Evolutionary conservation across 2,888 invertebrate genomes (phyloP).

Genomic region (Dynastes maya): DNA sequence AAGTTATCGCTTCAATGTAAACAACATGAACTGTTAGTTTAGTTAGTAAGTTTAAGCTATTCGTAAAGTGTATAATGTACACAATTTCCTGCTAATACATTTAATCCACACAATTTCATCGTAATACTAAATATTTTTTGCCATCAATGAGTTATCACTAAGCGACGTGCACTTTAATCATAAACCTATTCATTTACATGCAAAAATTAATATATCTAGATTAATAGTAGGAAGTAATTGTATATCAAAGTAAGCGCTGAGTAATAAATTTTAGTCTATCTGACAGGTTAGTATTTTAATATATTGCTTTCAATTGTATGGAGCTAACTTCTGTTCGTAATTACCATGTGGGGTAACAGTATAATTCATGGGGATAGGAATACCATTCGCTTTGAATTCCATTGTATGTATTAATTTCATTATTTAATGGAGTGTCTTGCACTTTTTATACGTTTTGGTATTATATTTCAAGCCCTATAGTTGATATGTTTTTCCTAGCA

Average conservation of each 20-base stretch:
- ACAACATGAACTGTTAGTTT: not conserved
- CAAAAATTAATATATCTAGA: not conserved
- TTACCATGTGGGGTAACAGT: not conserved
- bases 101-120: not conserved
- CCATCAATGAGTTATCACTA: not conserved
- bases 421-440: too few species aligned
- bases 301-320: not conserved
- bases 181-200: not conserved
- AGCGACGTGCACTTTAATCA: not conserved
- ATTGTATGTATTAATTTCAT: too few species aligned
- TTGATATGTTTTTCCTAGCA: too few species aligned
- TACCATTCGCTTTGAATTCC: too few species aligned
- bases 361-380: not conserved
- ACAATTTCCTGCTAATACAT: not conserved
- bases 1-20: not conserved
- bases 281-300: conserved; percentile 8
- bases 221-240: conserved; percentile 7
- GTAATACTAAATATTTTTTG: not conserved
- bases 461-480: too few species aligned
- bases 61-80: not conserved
- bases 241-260: conserved; percentile 4
- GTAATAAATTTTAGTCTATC: not conserved
- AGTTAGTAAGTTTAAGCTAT: not conserved
- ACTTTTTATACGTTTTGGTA: too few species aligned
- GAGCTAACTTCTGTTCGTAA: not conserved